Evolutionary conservation across 2,797 vertebrate species (phyloP).

Genomic region (Sibirionetta formosa): DNA sequence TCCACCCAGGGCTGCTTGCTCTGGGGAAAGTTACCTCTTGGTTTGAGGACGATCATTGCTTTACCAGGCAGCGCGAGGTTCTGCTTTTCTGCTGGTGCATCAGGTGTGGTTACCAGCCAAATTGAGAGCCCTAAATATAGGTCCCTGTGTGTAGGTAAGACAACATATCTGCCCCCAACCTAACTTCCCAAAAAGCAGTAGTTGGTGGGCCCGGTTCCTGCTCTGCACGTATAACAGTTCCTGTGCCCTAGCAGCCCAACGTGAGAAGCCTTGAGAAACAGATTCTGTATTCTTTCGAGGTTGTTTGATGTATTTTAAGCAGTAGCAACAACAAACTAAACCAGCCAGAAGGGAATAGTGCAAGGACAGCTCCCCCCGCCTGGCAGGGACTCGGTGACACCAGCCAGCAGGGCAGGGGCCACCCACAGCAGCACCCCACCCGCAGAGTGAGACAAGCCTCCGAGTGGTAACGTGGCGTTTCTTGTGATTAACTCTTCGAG

Average conservation of each 20-base stretch:
- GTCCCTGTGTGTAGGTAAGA: background rate
- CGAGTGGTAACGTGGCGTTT: background rate
- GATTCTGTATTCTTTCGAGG: background rate
- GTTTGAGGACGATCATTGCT: background rate
- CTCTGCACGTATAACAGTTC: background rate
- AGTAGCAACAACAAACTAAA: background rate
- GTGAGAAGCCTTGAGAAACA: slow-evolving; percentile 29
- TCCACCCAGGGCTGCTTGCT: background rate
- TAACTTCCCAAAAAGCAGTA: slow-evolving; percentile 15
- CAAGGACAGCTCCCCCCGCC: slow-evolving; percentile 13
- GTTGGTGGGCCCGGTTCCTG: slow-evolving; percentile 7
- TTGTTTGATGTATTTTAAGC: slow-evolving; percentile 16
- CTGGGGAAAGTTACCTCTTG: background rate
- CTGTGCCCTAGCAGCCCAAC: background rate
- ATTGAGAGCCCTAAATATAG: background rate
- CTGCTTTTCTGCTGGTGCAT: background rate
- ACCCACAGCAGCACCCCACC: slow-evolving; percentile 47
- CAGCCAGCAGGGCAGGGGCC: slow-evolving; percentile 2
- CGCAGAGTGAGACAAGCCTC: background rate
- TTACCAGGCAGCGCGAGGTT: background rate
- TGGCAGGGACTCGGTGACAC: background rate
- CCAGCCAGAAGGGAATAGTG: background rate
- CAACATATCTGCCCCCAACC: background rate
- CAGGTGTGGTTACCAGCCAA: background rate
- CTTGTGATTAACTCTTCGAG: background rate